Conservation (phyloP, 2,888 invertebrate genomes). For the Epirrita christyi region DNA sequence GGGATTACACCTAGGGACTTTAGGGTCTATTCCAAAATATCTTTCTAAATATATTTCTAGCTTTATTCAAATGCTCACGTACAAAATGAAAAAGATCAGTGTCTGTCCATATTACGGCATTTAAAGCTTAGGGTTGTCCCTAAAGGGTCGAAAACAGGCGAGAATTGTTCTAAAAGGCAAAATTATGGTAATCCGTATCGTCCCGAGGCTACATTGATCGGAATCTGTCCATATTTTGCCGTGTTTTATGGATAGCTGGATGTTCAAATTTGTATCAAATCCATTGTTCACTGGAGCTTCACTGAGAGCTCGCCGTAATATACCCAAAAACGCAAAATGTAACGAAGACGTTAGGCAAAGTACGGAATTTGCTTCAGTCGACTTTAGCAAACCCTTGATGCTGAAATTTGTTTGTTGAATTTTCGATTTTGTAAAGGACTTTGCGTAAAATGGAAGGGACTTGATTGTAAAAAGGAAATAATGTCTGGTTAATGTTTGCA, state of each 20-base stretch:
- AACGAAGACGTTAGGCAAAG: no score
- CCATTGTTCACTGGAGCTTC: background rate
- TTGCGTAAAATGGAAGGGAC: slow-evolving; percentile 1
- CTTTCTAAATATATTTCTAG: background rate
- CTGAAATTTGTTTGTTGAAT: slow-evolving; percentile 4
- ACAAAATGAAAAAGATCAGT: slow-evolving; percentile 7
- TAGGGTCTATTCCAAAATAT: no score
- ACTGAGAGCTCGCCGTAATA: no score
- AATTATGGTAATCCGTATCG: slow-evolving; percentile 12
- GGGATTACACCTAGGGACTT: no score
- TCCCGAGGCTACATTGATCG: slow-evolving; percentile 10
- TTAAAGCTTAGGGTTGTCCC: slow-evolving; percentile 8
- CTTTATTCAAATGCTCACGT: background rate
- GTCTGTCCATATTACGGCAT: slow-evolving; percentile 6
- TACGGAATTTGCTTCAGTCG: background rate
- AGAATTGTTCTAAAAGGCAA: slow-evolving; percentile 10
- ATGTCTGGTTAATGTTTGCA: no score
- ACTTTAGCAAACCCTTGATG: background rate
- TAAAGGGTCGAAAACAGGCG: slow-evolving; percentile 7
- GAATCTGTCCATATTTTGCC: slow-evolving; percentile 9
- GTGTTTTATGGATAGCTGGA: background rate
- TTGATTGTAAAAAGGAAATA: no score
- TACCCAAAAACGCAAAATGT: no score
- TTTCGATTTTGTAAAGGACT: slow-evolving; percentile 13
- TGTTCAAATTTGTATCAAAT: background rate